Percentiles rank a stretch among this genome's conserved stretches.
Evolutionary conservation across 23 tunicate genomes (phyloP).

Genomic region (Diplosoma virens): DNA sequence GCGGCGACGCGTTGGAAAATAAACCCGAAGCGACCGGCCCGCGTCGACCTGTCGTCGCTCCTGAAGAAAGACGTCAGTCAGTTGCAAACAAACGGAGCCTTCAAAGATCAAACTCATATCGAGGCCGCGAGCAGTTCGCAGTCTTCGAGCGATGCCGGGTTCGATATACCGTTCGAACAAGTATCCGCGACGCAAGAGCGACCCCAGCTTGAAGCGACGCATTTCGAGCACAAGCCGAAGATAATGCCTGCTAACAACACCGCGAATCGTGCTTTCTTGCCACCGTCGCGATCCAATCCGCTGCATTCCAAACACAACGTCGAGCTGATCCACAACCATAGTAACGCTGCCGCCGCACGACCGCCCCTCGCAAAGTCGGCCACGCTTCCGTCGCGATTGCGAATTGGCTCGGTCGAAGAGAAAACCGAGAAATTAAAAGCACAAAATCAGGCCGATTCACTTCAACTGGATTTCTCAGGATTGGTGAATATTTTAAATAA

Average conservation of each 20-base stretch:
- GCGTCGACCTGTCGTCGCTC: slow-evolving; percentile 30
- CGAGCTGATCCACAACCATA: slow-evolving; percentile 2
- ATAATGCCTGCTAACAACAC: background rate
- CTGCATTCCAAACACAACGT: background rate
- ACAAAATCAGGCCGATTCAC: background rate
- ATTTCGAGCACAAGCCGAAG: slow-evolving; percentile 8
- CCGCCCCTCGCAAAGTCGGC: background rate
- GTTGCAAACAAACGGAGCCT: background rate
- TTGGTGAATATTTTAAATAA: slow-evolving; percentile 12
- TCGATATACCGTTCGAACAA: background rate
- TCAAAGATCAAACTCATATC: background rate
- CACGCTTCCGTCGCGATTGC: slow-evolving; percentile 9
- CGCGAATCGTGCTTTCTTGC: background rate
- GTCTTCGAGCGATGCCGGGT: background rate
- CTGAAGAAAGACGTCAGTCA: slow-evolving; percentile 29
- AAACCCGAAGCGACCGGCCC: background rate
- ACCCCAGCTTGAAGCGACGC: background rate
- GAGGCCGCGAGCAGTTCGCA: background rate
- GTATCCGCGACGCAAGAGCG: background rate
- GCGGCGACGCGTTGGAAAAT: background rate
- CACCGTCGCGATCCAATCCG: background rate
- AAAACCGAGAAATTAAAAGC: background rate
- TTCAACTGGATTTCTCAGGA: background rate
- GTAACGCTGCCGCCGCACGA: background rate
- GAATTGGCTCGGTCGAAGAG: background rate